Base-by-base conservation (phyloP, 2,113 vertebrate genomes). In the Danionella cerebrum region DNA sequence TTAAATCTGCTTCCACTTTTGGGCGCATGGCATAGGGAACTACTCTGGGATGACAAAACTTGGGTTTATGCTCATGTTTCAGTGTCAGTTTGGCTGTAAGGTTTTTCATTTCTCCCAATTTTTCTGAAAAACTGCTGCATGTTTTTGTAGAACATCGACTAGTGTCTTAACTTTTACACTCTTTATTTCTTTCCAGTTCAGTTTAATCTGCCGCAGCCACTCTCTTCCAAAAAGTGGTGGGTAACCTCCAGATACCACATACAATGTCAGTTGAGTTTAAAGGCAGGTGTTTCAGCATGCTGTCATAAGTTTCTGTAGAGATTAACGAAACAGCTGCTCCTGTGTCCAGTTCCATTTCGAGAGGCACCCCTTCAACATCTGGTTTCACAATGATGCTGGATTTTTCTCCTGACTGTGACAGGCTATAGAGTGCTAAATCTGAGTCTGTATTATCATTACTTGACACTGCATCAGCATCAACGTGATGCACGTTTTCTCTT, bases 151-250 rank as follows among this genome's bases (percentile, higher is more conserved):
- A 18, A 50, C 13, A 18, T 6, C 27, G 16, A 29, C n/a, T 10
- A 31, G n/a, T 31, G 14, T 31, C 25, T 52, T 52, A 7, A 31
- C 2, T 8, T 31, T 52, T 7, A 52, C 25, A 14, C 22, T 52
- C 31, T 9, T 21, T 27, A 64, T 50, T 33, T 65, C 35, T 38
- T 65, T 65, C 63, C 33, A 52, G 31, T 65, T 52, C 2, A 52
- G 12, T 41, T 51, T 65, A n/a, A 65, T 65, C 36, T 51, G 31
- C 5, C 33, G 10, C 21, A 52, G 16, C 62, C n/a, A 65, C 5
- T 52, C 47, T 39, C 31, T 65, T 29, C 18, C 47, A 18, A 11
- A 64, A 3, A 65, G 36, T 65, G n/a, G n/a, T 52, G 62, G 47
- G 25, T 52, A 41, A 16, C 52, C 6, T 6, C 9, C 62, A 6